phyloP scores from a whole-genome alignment of 2,113 vertebrate species.

The Zingel zingel region DNA sequence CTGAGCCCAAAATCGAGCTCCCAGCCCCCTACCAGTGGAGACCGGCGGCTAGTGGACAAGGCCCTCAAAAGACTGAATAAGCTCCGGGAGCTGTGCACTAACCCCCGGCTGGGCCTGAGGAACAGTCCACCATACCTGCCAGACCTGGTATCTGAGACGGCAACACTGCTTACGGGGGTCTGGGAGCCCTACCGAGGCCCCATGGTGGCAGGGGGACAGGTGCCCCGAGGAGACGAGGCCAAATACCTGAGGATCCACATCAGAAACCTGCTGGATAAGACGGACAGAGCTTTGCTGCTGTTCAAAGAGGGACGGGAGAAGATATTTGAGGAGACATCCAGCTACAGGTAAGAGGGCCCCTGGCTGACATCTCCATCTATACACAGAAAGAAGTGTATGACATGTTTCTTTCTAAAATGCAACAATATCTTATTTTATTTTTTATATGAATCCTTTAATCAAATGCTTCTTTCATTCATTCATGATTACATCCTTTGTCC shows the following conservation, averaged over 20 bases:
- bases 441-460: background rate
- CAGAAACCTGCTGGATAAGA: conserved; percentile 86
- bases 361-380: background rate
- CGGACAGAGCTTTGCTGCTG: conserved; percentile 79
- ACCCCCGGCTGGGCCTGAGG: conserved; percentile 77
- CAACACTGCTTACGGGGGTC: conserved; percentile 73
- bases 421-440: background rate
- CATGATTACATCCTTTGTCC: background rate
- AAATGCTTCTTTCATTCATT: background rate
- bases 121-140: conserved; percentile 87
- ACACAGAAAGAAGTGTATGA: background rate
- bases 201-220: background rate
- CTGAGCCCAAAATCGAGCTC: conserved; percentile 25
- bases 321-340: conserved; percentile 86
- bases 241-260: conserved; percentile 83
- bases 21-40: conserved; percentile 40
- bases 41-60: conserved; percentile 75
- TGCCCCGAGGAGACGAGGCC: conserved; percentile 65
- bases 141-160: conserved; percentile 80
- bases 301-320: conserved; percentile 83
- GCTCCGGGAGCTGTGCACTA: conserved; percentile 71
- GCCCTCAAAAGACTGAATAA: conserved; percentile 80
- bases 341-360: conserved; percentile 80
- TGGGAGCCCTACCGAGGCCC: conserved; percentile 74
- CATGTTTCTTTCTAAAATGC: background rate